phyloP scores from a whole-genome alignment of 2,888 invertebrate genomes.

The Coelogynopora nodosa region DNA sequence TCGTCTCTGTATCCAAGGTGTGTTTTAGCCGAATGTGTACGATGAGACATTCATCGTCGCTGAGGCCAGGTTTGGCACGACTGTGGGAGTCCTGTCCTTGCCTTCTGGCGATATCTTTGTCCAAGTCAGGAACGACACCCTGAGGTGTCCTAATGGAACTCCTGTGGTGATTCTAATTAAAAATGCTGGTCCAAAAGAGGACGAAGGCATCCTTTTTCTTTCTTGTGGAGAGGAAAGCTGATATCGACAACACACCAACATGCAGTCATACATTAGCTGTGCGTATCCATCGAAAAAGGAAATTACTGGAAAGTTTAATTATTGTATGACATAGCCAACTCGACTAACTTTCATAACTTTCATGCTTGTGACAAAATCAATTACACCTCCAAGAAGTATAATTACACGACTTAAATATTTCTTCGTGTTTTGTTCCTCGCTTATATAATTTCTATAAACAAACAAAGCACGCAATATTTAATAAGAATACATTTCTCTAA shows the following conservation, averaged over 20 bases:
- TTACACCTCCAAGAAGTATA: slow-evolving; percentile 17
- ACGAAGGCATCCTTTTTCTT: not conserved
- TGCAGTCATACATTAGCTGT: slow-evolving; percentile 1
- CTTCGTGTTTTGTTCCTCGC: slow-evolving; percentile 6
- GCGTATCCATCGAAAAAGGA: slow-evolving; percentile 6
- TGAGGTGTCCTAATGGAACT: slow-evolving; percentile 13
- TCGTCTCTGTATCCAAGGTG: not conserved
- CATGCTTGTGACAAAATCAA: slow-evolving; percentile 25
- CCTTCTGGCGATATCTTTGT: slow-evolving; percentile 10
- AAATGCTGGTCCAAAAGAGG: slow-evolving; percentile 15
- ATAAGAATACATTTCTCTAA: not conserved
- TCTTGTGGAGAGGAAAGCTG: not conserved
- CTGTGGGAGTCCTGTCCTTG: slow-evolving; percentile 5
- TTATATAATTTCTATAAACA: slow-evolving; percentile 28
- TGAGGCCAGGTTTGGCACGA: not conserved
- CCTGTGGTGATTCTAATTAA: slow-evolving; percentile 7
- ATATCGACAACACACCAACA: slow-evolving; percentile 28
- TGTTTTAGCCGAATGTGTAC: not conserved
- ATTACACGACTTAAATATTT: not conserved
- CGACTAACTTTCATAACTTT: not conserved
- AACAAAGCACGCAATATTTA: not conserved
- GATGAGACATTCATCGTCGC: not conserved
- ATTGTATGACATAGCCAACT: slow-evolving; percentile 5
- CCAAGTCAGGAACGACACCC: not conserved
- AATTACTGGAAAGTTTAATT: slow-evolving; percentile 28